Evolutionary conservation across 2,113 vertebrate genomes (phyloP).

Genomic region (Haemorhous mexicanus): DNA sequence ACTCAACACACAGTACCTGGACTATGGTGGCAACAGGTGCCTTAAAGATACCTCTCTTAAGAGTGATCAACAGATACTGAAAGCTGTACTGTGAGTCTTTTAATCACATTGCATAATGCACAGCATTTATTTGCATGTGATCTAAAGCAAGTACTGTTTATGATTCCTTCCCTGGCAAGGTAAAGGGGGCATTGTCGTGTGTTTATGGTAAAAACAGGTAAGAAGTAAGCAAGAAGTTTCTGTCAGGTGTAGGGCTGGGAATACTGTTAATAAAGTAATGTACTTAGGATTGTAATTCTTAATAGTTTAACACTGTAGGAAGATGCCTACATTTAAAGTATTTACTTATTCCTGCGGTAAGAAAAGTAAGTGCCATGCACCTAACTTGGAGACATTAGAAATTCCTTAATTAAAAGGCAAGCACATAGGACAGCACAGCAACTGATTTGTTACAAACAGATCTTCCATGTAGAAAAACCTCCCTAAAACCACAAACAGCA

Average conservation of each 20-base stretch:
- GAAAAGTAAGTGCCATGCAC: background rate
- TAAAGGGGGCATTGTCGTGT: background rate
- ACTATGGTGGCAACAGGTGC: background rate
- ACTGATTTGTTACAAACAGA: background rate
- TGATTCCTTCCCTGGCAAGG: background rate
- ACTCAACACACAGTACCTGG: background rate
- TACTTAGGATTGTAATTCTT: background rate
- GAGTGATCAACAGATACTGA: background rate
- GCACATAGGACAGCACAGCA: background rate
- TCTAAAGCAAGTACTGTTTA: background rate
- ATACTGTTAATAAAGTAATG: background rate
- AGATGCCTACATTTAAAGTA: background rate
- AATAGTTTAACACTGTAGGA: background rate
- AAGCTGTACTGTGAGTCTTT: background rate
- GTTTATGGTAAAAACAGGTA: background rate
- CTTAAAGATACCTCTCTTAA: background rate
- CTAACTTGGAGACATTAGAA: background rate
- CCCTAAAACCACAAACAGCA: background rate
- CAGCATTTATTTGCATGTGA: background rate
- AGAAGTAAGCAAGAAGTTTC: background rate
- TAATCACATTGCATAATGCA: background rate
- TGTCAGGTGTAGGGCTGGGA: background rate
- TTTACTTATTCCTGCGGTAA: background rate
- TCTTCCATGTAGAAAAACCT: background rate
- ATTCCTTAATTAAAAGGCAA: background rate